A percentile compares a stretch with the other conserved stretches of the same genome.
phyloP scores from a whole-genome alignment of 2,113 vertebrate species.

The Microtus richardsoni region DNA sequence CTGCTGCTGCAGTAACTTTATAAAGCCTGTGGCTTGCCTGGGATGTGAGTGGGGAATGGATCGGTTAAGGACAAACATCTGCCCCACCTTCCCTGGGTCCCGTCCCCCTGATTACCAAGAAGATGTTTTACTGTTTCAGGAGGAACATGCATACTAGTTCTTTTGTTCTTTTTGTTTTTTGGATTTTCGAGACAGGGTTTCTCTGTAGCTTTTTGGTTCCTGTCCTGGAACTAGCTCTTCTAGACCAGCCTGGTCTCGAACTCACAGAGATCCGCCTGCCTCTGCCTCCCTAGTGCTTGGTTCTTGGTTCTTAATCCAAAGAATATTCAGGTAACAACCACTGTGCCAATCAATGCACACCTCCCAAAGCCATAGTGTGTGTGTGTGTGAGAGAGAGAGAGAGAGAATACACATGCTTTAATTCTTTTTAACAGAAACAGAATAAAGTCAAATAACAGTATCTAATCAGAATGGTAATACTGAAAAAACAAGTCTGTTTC shows the following conservation, averaged over 20 bases:
- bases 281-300: no score
- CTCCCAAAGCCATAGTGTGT: not conserved
- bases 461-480: conserved; percentile 6
- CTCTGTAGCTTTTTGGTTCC: no score
- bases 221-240: no score
- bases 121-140: not conserved
- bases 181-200: no score
- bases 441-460: not conserved
- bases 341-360: not conserved
- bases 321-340: not conserved
- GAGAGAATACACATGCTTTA: not conserved
- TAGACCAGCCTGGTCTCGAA: no score
- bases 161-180: not conserved
- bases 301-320: not conserved
- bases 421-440: conserved; percentile 18
- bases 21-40: not conserved
- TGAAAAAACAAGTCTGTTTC: not conserved
- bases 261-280: no score
- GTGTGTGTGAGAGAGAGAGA: not conserved
- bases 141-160: no score
- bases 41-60: not conserved
- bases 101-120: not conserved
- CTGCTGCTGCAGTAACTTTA: no score
- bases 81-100: not conserved
- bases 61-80: not conserved